These are phyloP conservation scores for Cisticola juncidis DNA, from an alignment of 2,113 vertebrate genomes.

Conservation along the genomic window DNA sequence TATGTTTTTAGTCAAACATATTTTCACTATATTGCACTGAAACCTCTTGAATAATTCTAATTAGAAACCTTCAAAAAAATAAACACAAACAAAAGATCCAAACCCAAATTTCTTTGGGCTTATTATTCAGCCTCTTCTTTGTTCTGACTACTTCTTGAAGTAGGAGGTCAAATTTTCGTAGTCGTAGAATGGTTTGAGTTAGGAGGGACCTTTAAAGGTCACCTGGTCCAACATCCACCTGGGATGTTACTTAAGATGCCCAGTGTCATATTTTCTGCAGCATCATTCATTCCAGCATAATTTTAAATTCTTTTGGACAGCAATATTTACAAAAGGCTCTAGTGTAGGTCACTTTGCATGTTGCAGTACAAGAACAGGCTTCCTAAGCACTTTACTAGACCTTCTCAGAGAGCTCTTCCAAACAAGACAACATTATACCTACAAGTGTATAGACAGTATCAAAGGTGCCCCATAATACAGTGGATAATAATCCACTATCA, in stretches of 20 bases:
- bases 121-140: background rate
- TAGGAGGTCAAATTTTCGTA: background rate
- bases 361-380: background rate
- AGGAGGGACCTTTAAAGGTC: background rate
- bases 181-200: background rate
- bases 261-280: background rate
- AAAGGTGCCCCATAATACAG: background rate
- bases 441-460: background rate
- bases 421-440: background rate
- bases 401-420: background rate
- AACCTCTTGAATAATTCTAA: background rate
- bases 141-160: background rate
- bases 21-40: background rate
- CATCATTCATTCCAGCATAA: background rate
- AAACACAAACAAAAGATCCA: background rate
- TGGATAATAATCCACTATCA: background rate
- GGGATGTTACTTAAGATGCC: background rate
- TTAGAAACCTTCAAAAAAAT: background rate
- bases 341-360: background rate
- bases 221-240: background rate
- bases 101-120: background rate
- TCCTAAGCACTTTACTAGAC: background rate
- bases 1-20: background rate
- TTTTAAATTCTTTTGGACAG: background rate
- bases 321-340: background rate